Percentiles rank a stretch among this genome's conserved stretches.
Evolutionary conservation across 2,113 vertebrate species (phyloP).

Genomic region (Poeciliopsis turrubarensis): DNA sequence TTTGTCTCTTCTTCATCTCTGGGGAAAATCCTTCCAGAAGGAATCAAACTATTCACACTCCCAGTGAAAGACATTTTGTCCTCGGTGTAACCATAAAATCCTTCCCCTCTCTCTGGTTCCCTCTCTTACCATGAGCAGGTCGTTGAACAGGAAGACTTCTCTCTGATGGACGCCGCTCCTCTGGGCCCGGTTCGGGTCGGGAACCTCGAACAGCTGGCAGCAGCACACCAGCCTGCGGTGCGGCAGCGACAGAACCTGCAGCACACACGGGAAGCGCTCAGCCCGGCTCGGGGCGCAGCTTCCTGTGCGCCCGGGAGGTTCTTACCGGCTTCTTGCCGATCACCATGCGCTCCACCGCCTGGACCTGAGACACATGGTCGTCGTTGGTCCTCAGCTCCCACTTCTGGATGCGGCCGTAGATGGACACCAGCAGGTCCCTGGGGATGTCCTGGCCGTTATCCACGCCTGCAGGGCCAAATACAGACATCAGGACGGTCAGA

Average conservation of each 20-base stretch:
- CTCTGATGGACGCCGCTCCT: slow-evolving; percentile 91
- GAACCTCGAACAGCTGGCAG: slow-evolving; percentile 95
- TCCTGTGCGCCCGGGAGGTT: not conserved
- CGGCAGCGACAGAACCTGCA: slow-evolving; percentile 89
- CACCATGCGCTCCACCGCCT: slow-evolving; percentile 94
- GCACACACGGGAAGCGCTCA: slow-evolving; percentile 14
- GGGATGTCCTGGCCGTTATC: slow-evolving; percentile 97
- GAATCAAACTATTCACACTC: too few species aligned
- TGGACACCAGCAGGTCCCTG: slow-evolving; percentile 91
- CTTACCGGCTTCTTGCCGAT: slow-evolving; percentile 97
- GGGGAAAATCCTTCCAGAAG: too few species aligned
- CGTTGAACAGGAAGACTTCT: slow-evolving; percentile 98
- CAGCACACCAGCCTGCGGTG: slow-evolving; percentile 94
- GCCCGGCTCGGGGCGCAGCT: too few species aligned
- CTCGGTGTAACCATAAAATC: not conserved
- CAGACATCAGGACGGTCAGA: too few species aligned
- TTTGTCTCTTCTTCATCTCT: too few species aligned
- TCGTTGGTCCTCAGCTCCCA: slow-evolving; percentile 95
- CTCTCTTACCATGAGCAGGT: slow-evolving; percentile 89
- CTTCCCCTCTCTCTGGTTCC: not conserved
- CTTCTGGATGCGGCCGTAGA: slow-evolving; percentile 95
- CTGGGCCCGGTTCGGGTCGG: slow-evolving; percentile 92
- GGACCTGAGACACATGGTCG: slow-evolving; percentile 96
- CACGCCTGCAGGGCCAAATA: slow-evolving; percentile 79
- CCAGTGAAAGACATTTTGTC: too few species aligned